Conservation (phyloP, 2,113 vertebrate genomes). For the Craseonycteris thonglongyai region DNA sequence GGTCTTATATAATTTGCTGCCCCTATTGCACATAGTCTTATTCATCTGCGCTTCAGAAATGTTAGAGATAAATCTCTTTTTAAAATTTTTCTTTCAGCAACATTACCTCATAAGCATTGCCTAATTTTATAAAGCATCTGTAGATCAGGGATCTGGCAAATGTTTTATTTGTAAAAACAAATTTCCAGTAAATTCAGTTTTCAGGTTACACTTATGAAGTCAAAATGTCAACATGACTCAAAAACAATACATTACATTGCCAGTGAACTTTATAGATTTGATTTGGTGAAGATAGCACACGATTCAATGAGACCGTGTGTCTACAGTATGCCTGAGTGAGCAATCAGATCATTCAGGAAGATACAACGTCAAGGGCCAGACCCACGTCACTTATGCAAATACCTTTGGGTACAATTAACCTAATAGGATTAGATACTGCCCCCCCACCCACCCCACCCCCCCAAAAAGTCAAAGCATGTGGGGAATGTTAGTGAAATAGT, state of each 20-base stretch:
- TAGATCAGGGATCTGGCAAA: constrained; percentile 79
- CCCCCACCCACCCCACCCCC: too few species aligned
- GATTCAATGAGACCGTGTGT: constrained; percentile 50
- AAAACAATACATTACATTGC: constrained; percentile 75
- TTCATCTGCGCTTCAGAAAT: constrained; percentile 21
- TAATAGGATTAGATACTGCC: too few species aligned
- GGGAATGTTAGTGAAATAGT: too few species aligned
- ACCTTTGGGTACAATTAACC: constrained; percentile 26
- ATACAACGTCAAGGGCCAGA: constrained; percentile 67
- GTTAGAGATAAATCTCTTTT: constrained; percentile 66
- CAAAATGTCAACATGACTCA: constrained; percentile 75
- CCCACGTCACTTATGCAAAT: constrained; percentile 38
- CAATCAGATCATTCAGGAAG: constrained; percentile 45
- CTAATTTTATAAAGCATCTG: constrained; percentile 79
- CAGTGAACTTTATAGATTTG: constrained; percentile 78
- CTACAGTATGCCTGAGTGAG: constrained; percentile 53
- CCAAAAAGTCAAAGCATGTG: too few species aligned
- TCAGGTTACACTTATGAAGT: constrained; percentile 74
- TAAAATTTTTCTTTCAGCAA: constrained; percentile 56
- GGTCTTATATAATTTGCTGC: not conserved
- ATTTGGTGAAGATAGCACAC: constrained; percentile 71
- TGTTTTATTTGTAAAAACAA: constrained; percentile 72
- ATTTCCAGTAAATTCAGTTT: constrained; percentile 79
- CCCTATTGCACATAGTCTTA: not conserved
- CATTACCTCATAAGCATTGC: constrained; percentile 68